Conservation (phyloP, 1,140 invertebrate species). For the Triops cancriformis region DNA sequence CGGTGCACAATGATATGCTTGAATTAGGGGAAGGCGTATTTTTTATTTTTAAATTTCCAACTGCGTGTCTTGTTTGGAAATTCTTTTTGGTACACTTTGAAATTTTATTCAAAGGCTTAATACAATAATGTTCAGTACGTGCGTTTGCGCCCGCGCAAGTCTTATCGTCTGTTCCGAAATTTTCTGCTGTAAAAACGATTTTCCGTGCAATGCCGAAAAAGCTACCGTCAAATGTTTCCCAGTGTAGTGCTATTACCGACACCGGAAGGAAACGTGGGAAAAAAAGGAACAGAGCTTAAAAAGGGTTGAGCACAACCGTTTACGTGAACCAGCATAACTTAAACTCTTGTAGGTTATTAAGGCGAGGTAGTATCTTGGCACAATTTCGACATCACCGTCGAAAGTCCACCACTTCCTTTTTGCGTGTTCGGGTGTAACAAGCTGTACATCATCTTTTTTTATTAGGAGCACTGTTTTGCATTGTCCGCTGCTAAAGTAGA, state of each 20-base stretch:
- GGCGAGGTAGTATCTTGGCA: not conserved
- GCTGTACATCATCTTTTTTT: not conserved
- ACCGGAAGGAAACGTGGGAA: not conserved
- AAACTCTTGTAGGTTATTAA: not conserved
- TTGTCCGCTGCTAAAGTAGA: not conserved
- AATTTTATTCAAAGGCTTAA: not conserved
- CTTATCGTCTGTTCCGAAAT: not conserved
- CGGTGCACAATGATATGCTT: not conserved
- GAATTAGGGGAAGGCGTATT: not conserved
- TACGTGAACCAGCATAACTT: slow-evolving; percentile 3
- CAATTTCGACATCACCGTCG: not conserved
- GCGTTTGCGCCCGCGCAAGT: not conserved
- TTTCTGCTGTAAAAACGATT: not conserved
- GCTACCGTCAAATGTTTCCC: not conserved
- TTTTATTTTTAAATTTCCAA: not conserved
- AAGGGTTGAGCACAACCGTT: not conserved
- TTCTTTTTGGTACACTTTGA: not conserved
- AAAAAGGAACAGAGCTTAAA: not conserved
- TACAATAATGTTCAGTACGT: not conserved
- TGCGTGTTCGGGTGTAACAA: not conserved
- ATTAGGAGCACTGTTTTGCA: not conserved
- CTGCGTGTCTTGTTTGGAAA: not conserved
- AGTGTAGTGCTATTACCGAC: not conserved
- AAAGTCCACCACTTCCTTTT: not conserved
- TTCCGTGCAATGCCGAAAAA: not conserved